Evolutionary conservation across 1,140 invertebrate genomes (phyloP).

Genomic region (Sitophilus oryzae): DNA sequence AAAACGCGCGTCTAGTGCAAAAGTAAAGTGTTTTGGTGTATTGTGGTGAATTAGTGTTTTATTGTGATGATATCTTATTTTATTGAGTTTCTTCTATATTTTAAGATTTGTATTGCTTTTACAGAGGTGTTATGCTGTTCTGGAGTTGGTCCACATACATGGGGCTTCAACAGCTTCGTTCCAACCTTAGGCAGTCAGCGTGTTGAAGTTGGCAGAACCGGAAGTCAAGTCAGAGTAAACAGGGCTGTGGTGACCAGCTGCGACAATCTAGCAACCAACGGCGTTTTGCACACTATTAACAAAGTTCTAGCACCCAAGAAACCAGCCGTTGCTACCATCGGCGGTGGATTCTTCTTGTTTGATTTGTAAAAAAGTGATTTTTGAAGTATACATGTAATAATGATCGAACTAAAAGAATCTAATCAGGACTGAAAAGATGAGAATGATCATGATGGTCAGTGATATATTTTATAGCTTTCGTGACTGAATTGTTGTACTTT

Average conservation of each 20-base stretch:
- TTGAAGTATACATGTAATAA: neutral
- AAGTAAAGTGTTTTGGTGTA: too few species aligned
- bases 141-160: constrained; percentile 50
- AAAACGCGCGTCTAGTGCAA: too few species aligned
- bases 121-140: constrained; percentile 56
- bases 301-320: constrained; percentile 44
- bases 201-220: constrained; percentile 46
- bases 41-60: too few species aligned
- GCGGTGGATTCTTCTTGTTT: constrained; percentile 41
- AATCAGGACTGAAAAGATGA: neutral
- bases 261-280: constrained; percentile 54
- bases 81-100: neutral
- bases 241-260: constrained; percentile 51
- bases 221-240: constrained; percentile 50
- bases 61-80: neutral
- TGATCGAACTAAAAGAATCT: neutral
- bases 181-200: constrained; percentile 45
- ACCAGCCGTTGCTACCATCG: constrained; percentile 29
- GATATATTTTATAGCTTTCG: constrained; percentile 2
- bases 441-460: constrained; percentile 1
- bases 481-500: constrained; percentile 21
- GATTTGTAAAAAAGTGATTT: constrained; percentile 37
- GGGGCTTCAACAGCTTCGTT: constrained; percentile 50
- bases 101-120: constrained; percentile 20
- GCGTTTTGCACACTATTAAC: constrained; percentile 56